Evolutionary conservation across 2,113 vertebrate genomes (phyloP), one percentile per base, ranked within the genome.

Genomic region (Periophthalmus modestus): DNA sequence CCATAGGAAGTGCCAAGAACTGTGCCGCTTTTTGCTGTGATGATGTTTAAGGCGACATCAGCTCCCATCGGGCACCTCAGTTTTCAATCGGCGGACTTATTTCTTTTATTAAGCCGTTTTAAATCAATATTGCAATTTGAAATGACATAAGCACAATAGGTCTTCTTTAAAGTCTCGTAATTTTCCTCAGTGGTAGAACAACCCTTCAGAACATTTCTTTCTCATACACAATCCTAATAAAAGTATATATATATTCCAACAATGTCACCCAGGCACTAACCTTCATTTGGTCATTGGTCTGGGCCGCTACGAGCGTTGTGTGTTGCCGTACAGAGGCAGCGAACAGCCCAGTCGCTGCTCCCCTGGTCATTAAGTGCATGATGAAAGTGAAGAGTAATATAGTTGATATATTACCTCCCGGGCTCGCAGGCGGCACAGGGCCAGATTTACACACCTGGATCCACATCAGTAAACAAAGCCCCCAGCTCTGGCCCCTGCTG

Each of bases 401-500:
- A 58, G 48, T 59, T 48, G n/a, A 66, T 48, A 59, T 67, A 68
- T 68, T 63, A 72, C 68, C 54, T 36, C 4, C 33, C 28, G 34
- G 16, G 57, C 24, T 73, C 9, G 39, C 54, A 79, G 24, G 1
- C 2, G 10, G 43, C 14, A 59, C 57, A 36, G n/a, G 72, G 74
- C 63, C 46, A 82, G 15, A 47, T 28, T 55, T 48, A 72, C 76
- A 74, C 62, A 75, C 83, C 67, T 81, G 73, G 66, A 69, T 58
- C 69, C 77, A 66, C 66, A 82, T 71, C 68, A 74, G 78, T 74
- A 80, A 81, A 87, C 80, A 86, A 76, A 82, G 75, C 62, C 36
- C 73, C 81, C 74, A 78, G 73, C 58, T 10, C 67, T 69, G 80
- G 39, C 85, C 80, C 47, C 47, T 48, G 52, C 52, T 18, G 19